These are phyloP conservation scores for Acrocyrtus sp. DNA, from an alignment of 2,888 invertebrate species.

Conservation along the genomic window DNA sequence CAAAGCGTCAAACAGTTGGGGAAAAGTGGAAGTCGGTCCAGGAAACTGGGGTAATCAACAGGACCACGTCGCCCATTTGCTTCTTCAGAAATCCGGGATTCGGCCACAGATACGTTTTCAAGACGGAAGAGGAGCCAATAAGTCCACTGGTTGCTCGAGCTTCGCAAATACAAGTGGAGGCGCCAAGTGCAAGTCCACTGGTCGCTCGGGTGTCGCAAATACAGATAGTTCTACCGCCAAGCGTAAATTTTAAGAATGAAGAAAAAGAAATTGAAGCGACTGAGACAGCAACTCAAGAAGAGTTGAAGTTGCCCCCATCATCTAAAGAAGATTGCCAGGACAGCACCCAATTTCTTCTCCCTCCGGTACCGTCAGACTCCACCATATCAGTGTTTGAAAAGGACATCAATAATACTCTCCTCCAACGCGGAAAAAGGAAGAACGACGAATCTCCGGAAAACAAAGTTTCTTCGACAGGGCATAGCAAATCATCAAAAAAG, in stretches of 20 bases:
- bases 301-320: background rate
- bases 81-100: constrained; percentile 45
- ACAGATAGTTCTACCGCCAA: too few relatives aligned
- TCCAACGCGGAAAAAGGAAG: too few relatives aligned
- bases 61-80: constrained; percentile 31
- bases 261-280: background rate
- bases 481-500: too few relatives aligned
- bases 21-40: constrained; percentile 18
- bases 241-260: too few relatives aligned
- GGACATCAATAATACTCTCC: too few relatives aligned
- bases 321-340: background rate
- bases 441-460: too few relatives aligned
- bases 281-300: background rate
- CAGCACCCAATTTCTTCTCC: constrained; percentile 47
- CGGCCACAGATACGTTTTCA: constrained; percentile 25
- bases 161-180: background rate
- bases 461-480: too few relatives aligned
- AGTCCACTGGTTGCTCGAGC: background rate
- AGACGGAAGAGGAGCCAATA: background rate
- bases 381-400: constrained; percentile 21
- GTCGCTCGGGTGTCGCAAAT: too few relatives aligned
- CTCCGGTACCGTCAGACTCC: constrained; percentile 40
- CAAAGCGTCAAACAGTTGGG: background rate
- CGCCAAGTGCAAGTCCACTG: background rate
- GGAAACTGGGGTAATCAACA: background rate